Conservation (phyloP, 30 jellyfish, hydroid and myxozoan species). For the Cassiopea andromeda region DNA sequence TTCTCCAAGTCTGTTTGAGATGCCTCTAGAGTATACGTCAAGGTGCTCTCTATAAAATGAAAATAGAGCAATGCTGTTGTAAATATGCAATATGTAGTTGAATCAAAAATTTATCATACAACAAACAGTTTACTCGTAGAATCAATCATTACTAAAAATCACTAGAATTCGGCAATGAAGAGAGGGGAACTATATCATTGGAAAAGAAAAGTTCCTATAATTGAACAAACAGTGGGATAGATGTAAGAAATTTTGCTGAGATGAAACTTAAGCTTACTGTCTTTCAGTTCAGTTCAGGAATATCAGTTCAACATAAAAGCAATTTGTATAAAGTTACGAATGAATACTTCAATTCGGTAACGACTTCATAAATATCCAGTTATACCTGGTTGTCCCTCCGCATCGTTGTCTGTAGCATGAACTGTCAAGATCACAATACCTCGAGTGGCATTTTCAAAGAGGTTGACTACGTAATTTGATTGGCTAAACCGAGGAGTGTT, state of each 20-base stretch:
- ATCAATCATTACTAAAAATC: no score
- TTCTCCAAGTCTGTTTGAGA: constrained; percentile 12
- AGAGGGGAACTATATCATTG: no score
- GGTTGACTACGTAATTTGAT: constrained; percentile 38
- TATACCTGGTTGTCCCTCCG: constrained; percentile 77
- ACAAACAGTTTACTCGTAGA: no score
- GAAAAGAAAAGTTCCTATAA: no score
- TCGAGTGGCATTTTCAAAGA: constrained; percentile 74
- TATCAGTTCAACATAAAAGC: no score
- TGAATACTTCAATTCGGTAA: no score
- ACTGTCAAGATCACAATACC: constrained; percentile 39
- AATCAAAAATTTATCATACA: neutral
- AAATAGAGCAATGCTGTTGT: neutral
- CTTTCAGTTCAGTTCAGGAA: no score
- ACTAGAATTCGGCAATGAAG: no score
- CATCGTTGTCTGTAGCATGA: constrained; percentile 70
- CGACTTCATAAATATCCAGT: neutral
- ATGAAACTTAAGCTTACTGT: no score
- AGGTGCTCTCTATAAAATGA: constrained; percentile 24
- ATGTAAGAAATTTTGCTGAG: no score
- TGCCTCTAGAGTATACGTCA: constrained; percentile 48
- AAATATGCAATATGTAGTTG: neutral
- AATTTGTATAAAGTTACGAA: no score
- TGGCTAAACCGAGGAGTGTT: constrained; percentile 77
- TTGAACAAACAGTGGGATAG: no score